These are phyloP conservation scores for Oncorhynchus mykiss DNA, from an alignment of 2,113 vertebrate genomes.

Conservation along the genomic window DNA sequence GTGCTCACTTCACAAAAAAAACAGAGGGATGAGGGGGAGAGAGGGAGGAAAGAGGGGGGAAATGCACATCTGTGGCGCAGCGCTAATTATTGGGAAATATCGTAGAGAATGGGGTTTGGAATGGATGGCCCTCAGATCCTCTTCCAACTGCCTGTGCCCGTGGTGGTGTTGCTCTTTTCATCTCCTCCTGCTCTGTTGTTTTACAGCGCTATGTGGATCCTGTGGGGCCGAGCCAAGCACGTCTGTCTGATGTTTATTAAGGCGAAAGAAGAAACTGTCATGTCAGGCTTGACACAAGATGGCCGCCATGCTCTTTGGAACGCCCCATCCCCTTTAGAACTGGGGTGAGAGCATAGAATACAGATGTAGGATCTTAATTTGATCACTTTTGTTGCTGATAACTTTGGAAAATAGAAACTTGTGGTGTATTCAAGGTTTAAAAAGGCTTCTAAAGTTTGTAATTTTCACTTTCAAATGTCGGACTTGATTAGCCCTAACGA, in stretches of 20 bases:
- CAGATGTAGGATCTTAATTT: too few relatives aligned
- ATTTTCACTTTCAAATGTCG: too few relatives aligned
- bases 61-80: constrained; percentile 75
- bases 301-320: background rate
- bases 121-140: constrained; percentile 70
- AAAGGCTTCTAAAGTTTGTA: too few relatives aligned
- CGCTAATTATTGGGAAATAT: constrained; percentile 75
- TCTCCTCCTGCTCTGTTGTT: constrained; percentile 59
- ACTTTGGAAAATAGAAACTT: too few relatives aligned
- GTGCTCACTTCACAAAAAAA: constrained; percentile 45
- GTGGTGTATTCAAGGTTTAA: too few relatives aligned
- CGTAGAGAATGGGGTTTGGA: constrained; percentile 54
- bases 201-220: constrained; percentile 51
- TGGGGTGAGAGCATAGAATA: background rate
- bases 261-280: constrained; percentile 34
- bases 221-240: constrained; percentile 31
- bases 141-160: constrained; percentile 72
- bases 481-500: too few relatives aligned
- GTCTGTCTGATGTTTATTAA: constrained; percentile 54
- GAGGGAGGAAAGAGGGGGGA: constrained; percentile 20
- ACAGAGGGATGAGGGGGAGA: constrained; percentile 14
- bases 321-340: background rate
- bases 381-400: too few relatives aligned
- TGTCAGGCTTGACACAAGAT: constrained; percentile 20
- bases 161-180: constrained; percentile 66